Conservation (phyloP, 2,797 vertebrate genomes). For the Trachops cirrhosus region DNA sequence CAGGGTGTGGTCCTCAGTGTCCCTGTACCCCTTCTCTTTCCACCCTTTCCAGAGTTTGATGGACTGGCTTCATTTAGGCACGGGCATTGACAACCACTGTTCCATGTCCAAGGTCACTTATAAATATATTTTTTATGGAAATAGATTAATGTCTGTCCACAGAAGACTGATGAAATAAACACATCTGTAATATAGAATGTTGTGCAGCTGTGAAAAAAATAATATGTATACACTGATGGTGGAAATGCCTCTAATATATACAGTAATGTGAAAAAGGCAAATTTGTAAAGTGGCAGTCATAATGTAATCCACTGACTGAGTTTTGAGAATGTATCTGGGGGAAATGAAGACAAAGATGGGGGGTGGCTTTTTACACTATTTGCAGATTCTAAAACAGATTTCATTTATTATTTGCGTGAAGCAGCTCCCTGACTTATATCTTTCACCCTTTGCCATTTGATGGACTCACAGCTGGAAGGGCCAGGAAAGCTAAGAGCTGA, state of each 20-base stretch:
- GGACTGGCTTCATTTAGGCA: background rate
- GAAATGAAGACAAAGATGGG: background rate
- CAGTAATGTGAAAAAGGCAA: background rate
- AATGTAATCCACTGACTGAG: background rate
- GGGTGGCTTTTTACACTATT: background rate
- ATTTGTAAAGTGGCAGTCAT: background rate
- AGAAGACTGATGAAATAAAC: background rate
- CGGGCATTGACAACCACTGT: background rate
- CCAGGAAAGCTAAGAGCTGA: background rate
- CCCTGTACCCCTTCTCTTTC: background rate
- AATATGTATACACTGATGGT: background rate
- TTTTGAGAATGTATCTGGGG: background rate
- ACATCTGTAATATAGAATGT: background rate
- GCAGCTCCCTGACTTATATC: background rate
- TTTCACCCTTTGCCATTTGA: background rate
- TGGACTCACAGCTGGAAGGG: background rate
- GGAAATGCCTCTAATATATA: background rate
- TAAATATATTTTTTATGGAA: conserved; percentile 16
- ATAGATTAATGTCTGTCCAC: background rate
- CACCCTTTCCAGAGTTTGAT: background rate
- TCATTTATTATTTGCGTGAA: background rate
- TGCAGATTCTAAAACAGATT: background rate
- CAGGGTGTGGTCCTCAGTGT: background rate
- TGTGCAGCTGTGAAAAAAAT: background rate
- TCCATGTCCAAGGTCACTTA: background rate